These are phyloP conservation scores for Cuculus canorus DNA, from an alignment of 2,797 vertebrate species.

Conservation along the genomic window DNA sequence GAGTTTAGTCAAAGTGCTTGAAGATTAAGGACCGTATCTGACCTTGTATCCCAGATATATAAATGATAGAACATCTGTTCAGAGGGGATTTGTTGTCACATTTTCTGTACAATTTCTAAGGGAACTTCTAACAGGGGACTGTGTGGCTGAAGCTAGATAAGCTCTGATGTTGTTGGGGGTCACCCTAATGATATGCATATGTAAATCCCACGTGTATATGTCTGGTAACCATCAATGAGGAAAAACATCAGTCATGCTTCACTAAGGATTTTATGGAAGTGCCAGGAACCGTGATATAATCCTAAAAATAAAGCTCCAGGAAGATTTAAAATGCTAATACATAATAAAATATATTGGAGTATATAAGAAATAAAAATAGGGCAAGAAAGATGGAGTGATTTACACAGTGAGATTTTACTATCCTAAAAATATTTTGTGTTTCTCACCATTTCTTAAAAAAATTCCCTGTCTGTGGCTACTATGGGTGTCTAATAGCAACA, in stretches of 20 bases:
- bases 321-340: not conserved
- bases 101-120: not conserved
- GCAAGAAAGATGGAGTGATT: not conserved
- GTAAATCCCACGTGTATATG: not conserved
- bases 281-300: not conserved
- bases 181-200: not conserved
- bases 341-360: not conserved
- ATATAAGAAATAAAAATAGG: not conserved
- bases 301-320: not conserved
- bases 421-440: not conserved
- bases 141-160: not conserved
- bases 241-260: not conserved
- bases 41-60: not conserved
- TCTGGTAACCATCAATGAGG: not conserved
- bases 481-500: accelerated
- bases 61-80: not conserved
- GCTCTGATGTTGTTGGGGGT: not conserved
- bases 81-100: slow-evolving; percentile 9
- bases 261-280: not conserved
- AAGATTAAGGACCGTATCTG: slow-evolving; percentile 12
- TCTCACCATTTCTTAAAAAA: not conserved
- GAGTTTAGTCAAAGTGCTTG: not conserved
- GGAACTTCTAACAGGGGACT: not conserved
- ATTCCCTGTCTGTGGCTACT: not conserved
- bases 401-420: not conserved